These are phyloP conservation scores for Nomada hirtipes DNA, from an alignment of 2,888 invertebrate genomes.

Conservation along the genomic window DNA sequence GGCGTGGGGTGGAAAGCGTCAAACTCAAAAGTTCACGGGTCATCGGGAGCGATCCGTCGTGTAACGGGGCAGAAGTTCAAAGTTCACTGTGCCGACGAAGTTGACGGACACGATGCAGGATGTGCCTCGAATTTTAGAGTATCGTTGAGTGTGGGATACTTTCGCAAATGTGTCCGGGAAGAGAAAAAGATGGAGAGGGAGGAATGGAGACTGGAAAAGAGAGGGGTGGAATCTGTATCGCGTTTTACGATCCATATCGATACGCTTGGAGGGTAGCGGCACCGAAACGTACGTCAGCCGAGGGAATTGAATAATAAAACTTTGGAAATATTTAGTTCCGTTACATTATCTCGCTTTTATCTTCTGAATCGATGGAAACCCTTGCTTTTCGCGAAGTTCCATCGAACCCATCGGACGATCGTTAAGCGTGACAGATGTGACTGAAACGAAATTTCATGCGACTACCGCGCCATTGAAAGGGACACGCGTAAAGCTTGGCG, in stretches of 20 bases:
- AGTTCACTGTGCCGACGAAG: slow-evolving; percentile 68
- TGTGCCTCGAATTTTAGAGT: slow-evolving; percentile 61
- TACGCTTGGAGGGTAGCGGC: slow-evolving; percentile 3
- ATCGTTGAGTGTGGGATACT: slow-evolving; percentile 38
- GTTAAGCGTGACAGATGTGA: slow-evolving; percentile 21
- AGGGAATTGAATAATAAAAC: slow-evolving; percentile 44
- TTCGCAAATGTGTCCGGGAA: slow-evolving; percentile 30
- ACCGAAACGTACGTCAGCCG: slow-evolving; percentile 8
- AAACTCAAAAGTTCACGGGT: slow-evolving; percentile 74
- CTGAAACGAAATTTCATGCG: neutral
- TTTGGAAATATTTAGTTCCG: slow-evolving; percentile 47
- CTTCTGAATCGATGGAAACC: slow-evolving; percentile 6
- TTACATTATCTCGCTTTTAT: slow-evolving; percentile 41
- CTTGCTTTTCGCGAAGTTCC: neutral
- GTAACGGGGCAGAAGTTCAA: slow-evolving; percentile 71
- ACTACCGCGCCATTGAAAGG: neutral
- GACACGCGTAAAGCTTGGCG: neutral
- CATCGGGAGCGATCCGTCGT: slow-evolving; percentile 65
- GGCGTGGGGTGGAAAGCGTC: slow-evolving; percentile 46
- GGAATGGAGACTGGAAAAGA: too few relatives aligned
- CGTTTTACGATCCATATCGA: slow-evolving; percentile 49
- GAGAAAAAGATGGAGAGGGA: neutral
- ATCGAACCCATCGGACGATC: neutral
- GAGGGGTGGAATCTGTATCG: slow-evolving; percentile 26
- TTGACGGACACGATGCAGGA: slow-evolving; percentile 52